A percentile compares a stretch with the other conserved stretches of the same genome.
Conservation (phyloP, 37 sponge, comb jelly and placozoan species). For the Cliona cf. orientalis region DNA sequence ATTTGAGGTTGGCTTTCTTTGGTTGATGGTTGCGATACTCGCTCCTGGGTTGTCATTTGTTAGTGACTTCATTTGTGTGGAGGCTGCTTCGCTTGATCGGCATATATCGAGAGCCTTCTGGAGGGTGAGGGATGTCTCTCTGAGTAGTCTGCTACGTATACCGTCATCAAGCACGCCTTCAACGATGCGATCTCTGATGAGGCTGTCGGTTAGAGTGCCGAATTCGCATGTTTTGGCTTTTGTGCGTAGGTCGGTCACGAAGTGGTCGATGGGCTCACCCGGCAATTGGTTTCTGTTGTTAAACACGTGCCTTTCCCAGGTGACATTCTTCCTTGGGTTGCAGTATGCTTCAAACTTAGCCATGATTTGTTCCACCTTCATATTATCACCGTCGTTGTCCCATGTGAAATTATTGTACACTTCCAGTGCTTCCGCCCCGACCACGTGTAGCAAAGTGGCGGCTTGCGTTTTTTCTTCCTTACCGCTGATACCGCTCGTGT, state of each 20-base stretch:
- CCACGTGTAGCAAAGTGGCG: slow-evolving; percentile 30
- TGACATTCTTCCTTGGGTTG: slow-evolving; percentile 37
- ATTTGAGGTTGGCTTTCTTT: neutral
- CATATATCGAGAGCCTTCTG: slow-evolving; percentile 39
- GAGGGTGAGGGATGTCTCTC: slow-evolving; percentile 16
- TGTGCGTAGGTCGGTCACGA: slow-evolving; percentile 12
- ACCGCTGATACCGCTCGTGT: neutral
- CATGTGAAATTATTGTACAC: slow-evolving; percentile 34
- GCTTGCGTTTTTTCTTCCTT: slow-evolving; percentile 6
- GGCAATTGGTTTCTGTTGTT: slow-evolving; percentile 41
- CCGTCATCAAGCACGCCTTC: slow-evolving; percentile 20
- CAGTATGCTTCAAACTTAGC: slow-evolving; percentile 33
- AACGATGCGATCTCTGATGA: slow-evolving; percentile 40
- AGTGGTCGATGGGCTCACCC: slow-evolving; percentile 39
- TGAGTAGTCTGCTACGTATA: slow-evolving; percentile 31
- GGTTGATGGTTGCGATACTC: no score
- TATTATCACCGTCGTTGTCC: neutral
- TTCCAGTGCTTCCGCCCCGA: slow-evolving; percentile 29
- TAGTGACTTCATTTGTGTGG: slow-evolving; percentile 29
- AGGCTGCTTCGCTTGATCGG: slow-evolving; percentile 21
- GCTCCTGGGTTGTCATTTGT: no score
- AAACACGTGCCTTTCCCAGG: slow-evolving; percentile 51
- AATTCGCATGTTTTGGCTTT: slow-evolving; percentile 44
- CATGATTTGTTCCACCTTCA: slow-evolving; percentile 3
- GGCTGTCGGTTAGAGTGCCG: slow-evolving; percentile 28